Evolutionary conservation across 2,797 vertebrate genomes (phyloP), one percentile per base, ranked within the genome.

Genomic region (Carduelis carduelis): DNA sequence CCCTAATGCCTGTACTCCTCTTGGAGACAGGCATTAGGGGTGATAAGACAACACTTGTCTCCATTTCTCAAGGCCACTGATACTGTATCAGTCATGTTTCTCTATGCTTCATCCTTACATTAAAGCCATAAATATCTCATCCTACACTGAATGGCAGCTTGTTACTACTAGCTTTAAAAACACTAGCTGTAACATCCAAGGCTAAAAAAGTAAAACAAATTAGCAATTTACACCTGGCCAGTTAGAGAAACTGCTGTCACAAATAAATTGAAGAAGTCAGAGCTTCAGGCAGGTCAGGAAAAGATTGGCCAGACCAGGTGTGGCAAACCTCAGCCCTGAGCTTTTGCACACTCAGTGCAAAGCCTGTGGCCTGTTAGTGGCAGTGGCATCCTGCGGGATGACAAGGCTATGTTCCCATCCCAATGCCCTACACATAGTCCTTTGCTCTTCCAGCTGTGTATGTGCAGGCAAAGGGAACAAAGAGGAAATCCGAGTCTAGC

Each of bases 401-500:
- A 15, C 30, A 20, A 3, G 13, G 17, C 49, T 35, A 6, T 0
- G 0, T 22, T 70, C 27, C 27, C 34, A 46, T 55, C 64, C 41
- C 59, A 15, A 0, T 20, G n/a, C 18, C 59, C n/a, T 37, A 4
- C 17, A 4, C 3, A 0, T 0, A 9, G 14, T 46, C 24, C 21
- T 64, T 35, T 41, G 2, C 74, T 60, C 39, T 59, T 59, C 77
- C 23, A 49, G 46, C 30, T 1, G 0, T 1, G 2, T 9, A 21
- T 8, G 9, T 0, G 2, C 1, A 11, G 44, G 27, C 26, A 37
- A 35, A 35, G 0, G 2, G n/a, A 63, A 27, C 11, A 17, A 80
- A 37, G 18, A 65, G 21, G 8, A 59, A 57, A 19, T 41, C 23
- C 3, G 28, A 17, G 11, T 6, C n/a, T 8, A 5, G 15, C 27